phyloP scores from a whole-genome alignment of 2,888 invertebrate genomes.

The Drosophila rubida region DNA sequence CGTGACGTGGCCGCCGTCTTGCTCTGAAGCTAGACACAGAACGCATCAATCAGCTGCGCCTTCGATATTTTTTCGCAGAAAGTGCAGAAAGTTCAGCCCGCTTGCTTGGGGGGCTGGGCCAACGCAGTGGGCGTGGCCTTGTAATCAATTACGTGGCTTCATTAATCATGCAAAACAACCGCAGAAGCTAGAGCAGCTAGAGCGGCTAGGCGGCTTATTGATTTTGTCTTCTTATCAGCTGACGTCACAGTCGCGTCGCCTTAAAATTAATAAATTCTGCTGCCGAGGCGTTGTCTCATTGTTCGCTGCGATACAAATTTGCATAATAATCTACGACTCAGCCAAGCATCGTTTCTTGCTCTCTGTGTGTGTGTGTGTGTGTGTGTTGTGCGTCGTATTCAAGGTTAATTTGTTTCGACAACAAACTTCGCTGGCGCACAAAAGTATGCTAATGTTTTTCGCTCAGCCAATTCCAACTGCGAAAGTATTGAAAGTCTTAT shows the following conservation, averaged over 20 bases:
- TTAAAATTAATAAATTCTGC: conserved; percentile 70
- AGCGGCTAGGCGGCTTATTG: conserved; percentile 60
- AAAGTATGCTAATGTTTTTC: conserved; percentile 72
- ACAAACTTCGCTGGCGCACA: conserved; percentile 56
- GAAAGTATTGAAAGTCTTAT: conserved; percentile 61
- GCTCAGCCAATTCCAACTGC: conserved; percentile 45
- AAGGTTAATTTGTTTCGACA: conserved; percentile 74
- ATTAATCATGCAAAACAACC: conserved; percentile 79
- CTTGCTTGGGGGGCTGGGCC: background rate
- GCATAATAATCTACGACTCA: conserved; percentile 66
- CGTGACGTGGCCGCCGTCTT: background rate
- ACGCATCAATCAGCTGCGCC: conserved; percentile 72
- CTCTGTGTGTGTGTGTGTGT: too few species aligned
- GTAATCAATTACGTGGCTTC: conserved; percentile 76
- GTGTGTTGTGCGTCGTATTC: conserved; percentile 48
- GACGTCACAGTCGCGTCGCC: conserved; percentile 56
- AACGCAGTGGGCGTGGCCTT: conserved; percentile 42
- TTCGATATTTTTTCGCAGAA: conserved; percentile 38
- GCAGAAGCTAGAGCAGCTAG: conserved; percentile 27
- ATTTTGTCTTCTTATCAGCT: conserved; percentile 70
- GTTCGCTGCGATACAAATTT: conserved; percentile 55
- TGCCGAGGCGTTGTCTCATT: conserved; percentile 54
- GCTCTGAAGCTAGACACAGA: conserved; percentile 37
- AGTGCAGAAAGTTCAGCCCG: conserved; percentile 45
- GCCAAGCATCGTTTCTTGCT: background rate